These are phyloP conservation scores for Isichthys henryi DNA, from an alignment of 2,113 vertebrate genomes.

Conservation along the genomic window DNA sequence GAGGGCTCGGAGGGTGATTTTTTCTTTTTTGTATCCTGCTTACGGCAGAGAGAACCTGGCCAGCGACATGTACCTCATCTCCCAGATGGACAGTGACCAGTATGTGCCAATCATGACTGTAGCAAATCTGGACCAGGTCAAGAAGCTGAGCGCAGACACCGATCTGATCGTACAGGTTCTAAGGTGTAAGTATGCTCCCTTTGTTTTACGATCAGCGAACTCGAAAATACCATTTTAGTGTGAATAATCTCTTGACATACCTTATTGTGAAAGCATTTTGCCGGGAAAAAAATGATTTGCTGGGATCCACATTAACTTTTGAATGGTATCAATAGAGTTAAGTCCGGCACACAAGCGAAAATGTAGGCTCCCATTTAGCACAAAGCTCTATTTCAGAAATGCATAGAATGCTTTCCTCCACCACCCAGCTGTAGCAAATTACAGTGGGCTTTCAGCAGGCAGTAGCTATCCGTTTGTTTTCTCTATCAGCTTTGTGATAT, in stretches of 20 bases:
- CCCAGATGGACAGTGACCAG: slow-evolving; percentile 97
- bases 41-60: slow-evolving; percentile 77
- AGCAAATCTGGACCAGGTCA: slow-evolving; percentile 88
- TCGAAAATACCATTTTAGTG: background rate
- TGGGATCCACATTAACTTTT: background rate
- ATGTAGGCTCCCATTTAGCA: background rate
- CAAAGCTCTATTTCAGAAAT: background rate
- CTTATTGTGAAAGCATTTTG: background rate
- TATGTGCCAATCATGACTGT: slow-evolving; percentile 88
- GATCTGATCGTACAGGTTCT: slow-evolving; percentile 83
- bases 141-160: slow-evolving; percentile 83
- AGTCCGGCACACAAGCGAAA: background rate
- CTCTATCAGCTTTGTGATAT: background rate
- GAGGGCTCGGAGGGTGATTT: background rate
- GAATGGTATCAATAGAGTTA: background rate
- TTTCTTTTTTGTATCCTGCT: background rate
- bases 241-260: background rate
- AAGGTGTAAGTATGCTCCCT: slow-evolving; percentile 68
- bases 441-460: background rate
- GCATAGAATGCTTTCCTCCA: background rate
- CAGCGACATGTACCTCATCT: slow-evolving; percentile 91
- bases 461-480: background rate
- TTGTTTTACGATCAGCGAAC: background rate
- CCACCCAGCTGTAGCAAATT: background rate
- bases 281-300: background rate